These are phyloP conservation scores for Percopsis transmontana DNA, from an alignment of 2,113 vertebrate genomes.

Conservation along the genomic window DNA sequence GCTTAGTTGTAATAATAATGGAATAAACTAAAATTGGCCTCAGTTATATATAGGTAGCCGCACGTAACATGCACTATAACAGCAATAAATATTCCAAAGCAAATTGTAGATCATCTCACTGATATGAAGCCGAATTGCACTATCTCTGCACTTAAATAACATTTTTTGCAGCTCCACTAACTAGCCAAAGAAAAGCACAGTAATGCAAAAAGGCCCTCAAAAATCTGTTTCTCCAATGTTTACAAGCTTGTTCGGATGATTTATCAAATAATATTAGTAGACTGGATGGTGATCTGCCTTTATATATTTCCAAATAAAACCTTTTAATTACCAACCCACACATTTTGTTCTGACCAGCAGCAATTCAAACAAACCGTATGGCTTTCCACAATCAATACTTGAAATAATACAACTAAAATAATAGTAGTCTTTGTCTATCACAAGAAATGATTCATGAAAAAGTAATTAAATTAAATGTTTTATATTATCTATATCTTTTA, in stretches of 20 bases:
- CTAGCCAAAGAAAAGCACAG: not conserved
- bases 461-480: not conserved
- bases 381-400: constrained; percentile 59
- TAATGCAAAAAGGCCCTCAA: constrained; percentile 8
- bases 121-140: constrained; percentile 3
- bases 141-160: constrained; percentile 5
- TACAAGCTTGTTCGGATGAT: constrained; percentile 11
- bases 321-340: constrained; percentile 23
- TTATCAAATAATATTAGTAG: too few relatives aligned
- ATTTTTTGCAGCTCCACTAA: not conserved
- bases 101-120: not conserved
- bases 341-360: constrained; percentile 69
- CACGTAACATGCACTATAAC: constrained; percentile 5
- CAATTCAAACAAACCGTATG: constrained; percentile 56
- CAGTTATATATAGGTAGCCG: not conserved
- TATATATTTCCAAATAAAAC: constrained; percentile 20
- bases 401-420: constrained; percentile 59
- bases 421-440: constrained; percentile 58
- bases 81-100: constrained; percentile 13
- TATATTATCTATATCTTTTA: not conserved
- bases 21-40: not conserved
- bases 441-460: constrained; percentile 53
- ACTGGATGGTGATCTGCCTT: not conserved
- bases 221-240: constrained; percentile 30
- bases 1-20: constrained; percentile 18